Evolutionary conservation across 2,797 vertebrate genomes (phyloP).

Genomic region (Rallus crepitans): DNA sequence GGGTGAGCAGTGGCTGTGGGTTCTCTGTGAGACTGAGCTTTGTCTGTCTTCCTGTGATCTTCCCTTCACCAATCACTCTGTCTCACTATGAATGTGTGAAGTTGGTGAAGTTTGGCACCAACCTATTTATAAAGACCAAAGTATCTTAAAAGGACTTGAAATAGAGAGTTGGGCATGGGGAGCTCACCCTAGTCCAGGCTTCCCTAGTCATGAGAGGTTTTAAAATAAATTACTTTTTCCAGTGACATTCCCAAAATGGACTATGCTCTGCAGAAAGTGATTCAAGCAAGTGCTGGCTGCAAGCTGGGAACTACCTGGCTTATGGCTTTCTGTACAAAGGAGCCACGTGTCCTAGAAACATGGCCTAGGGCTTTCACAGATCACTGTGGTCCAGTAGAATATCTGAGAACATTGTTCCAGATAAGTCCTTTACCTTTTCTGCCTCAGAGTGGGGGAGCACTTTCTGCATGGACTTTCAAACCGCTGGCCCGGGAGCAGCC

Average conservation of each 20-base stretch:
- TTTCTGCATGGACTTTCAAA: background rate
- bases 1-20: background rate
- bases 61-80: rapidly evolving
- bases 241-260: background rate
- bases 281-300: background rate
- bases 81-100: rapidly evolving
- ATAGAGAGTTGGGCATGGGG: background rate
- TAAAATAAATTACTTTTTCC: background rate
- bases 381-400: background rate
- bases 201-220: background rate
- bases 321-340: background rate
- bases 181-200: background rate
- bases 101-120: background rate
- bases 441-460: background rate
- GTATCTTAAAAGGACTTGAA: background rate
- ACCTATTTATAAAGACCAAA: background rate
- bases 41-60: background rate
- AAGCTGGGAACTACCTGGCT: background rate
- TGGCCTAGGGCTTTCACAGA: background rate
- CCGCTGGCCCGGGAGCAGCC: background rate
- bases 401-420: background rate
- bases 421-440: background rate
- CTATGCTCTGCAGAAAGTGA: too few relatives aligned
- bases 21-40: background rate
- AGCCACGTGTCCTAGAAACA: background rate